A percentile compares a stretch with the other conserved stretches of the same genome.
Evolutionary conservation across 1,140 invertebrate genomes (phyloP).

Genomic region (Oreohelix idahoensis): DNA sequence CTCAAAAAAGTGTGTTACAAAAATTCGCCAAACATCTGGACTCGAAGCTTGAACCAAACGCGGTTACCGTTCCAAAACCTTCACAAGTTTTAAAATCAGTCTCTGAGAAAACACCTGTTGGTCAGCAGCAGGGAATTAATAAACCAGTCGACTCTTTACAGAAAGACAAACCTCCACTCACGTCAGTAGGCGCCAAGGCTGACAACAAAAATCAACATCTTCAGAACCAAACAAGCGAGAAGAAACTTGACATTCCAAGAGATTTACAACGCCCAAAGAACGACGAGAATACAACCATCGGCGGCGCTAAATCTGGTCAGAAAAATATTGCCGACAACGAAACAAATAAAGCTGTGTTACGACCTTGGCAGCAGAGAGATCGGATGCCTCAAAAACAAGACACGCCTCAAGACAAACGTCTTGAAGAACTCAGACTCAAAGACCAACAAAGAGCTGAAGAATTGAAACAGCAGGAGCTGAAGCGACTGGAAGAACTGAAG

Average conservation of each 20-base stretch:
- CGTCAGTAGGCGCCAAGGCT: background rate
- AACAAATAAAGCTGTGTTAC: background rate
- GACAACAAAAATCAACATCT: too few relatives aligned
- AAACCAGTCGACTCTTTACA: background rate
- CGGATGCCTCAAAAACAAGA: background rate
- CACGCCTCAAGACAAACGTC: background rate
- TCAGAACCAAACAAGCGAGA: background rate
- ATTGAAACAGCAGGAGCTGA: background rate
- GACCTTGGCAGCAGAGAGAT: background rate
- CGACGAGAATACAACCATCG: background rate
- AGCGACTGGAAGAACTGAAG: background rate
- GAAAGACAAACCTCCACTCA: background rate
- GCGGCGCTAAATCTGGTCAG: background rate
- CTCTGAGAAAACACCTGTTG: background rate
- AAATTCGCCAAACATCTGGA: constrained; percentile 7
- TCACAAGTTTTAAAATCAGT: background rate
- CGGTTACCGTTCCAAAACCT: background rate
- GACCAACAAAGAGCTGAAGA: background rate
- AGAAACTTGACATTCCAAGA: background rate
- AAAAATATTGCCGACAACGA: background rate
- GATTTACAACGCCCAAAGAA: background rate
- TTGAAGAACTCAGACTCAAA: background rate
- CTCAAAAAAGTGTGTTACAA: background rate
- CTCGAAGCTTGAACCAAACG: background rate
- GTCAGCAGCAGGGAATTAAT: background rate